Evolutionary conservation across 2,888 invertebrate species (phyloP).

Genomic region (Tineola bisselliella): DNA sequence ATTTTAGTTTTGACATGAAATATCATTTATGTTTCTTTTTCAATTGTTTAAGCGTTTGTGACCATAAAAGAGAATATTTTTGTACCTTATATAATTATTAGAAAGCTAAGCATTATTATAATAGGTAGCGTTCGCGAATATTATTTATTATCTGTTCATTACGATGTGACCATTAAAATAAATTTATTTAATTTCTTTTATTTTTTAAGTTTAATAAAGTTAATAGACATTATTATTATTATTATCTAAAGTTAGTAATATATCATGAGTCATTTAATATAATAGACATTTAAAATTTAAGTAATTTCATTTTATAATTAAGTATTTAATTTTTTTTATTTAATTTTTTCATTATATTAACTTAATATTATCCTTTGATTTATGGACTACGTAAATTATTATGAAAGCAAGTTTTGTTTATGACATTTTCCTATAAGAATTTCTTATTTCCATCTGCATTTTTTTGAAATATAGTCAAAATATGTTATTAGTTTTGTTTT

Average conservation of each 20-base stretch:
- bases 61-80: constrained; percentile 59
- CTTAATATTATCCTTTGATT: constrained; percentile 53
- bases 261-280: constrained; percentile 67
- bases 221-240: constrained; percentile 19
- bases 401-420: constrained; percentile 60
- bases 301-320: constrained; percentile 62
- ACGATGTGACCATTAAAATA: constrained; percentile 61
- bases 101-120: constrained; percentile 52
- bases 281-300: constrained; percentile 56
- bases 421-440: constrained; percentile 66
- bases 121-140: constrained; percentile 58
- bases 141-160: constrained; percentile 69
- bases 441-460: constrained; percentile 67
- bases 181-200: constrained; percentile 67
- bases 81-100: constrained; percentile 65
- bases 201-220: constrained; percentile 18
- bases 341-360: constrained; percentile 52
- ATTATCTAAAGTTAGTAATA: constrained; percentile 60
- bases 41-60: constrained; percentile 46
- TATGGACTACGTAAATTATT: constrained; percentile 54
- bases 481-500: constrained; percentile 56
- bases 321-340: constrained; percentile 68
- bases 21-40: constrained; percentile 54
- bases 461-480: constrained; percentile 69
- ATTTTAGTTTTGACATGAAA: constrained; percentile 15